Base-by-base conservation (phyloP, 2,888 invertebrate genomes). In the Ectemnius lituratus region DNA sequence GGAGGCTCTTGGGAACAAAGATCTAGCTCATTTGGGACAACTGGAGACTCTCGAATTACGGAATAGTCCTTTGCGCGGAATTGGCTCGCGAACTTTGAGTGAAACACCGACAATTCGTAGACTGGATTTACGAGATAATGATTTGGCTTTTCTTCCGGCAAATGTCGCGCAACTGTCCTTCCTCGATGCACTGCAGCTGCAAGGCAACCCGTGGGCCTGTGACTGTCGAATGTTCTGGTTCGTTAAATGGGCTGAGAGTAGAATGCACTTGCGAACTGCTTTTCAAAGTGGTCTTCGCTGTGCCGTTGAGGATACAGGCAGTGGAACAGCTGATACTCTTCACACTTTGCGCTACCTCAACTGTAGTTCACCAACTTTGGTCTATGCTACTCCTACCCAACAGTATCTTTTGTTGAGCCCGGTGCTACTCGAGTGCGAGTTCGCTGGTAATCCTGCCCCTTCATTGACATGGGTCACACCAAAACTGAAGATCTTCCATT, bases 381-480 rank as follows among this genome's bases (percentile, higher is more conserved):
- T 93, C 11, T 92, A 92, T 72, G 93, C 93, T 67, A 94, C 94
- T 16, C 94, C 94, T 2, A 92, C 93, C 52, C 93, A 93, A 76
- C 91, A 94, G 45, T 79, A 86, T 58, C 89, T 94, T 76, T 90
- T 96, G 69, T 93, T 93, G 85, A 92, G 93, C 11, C 93, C 95
- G 72, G 96, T 96, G 1, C 91, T 95, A 18, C 91, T 98, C 46
- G 94, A 95, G 86, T 98, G 97, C 91, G 93, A 94, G 75, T 95
- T 94, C 87, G 92, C 93, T 45, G 96, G 96, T 0, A 95, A 95
- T 87, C 97, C 97, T 0, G 91, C 93, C 56, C 96, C 97, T 1
- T 95, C 96, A 61, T 93, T 97, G 65, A 95, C 96, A 13, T 98
- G 98, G 98, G 94, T 96, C 37, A 97, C 97, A 1, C 96, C 96